These are phyloP conservation scores for Parus major DNA, from an alignment of 2,113 vertebrate species.

Conservation along the genomic window DNA sequence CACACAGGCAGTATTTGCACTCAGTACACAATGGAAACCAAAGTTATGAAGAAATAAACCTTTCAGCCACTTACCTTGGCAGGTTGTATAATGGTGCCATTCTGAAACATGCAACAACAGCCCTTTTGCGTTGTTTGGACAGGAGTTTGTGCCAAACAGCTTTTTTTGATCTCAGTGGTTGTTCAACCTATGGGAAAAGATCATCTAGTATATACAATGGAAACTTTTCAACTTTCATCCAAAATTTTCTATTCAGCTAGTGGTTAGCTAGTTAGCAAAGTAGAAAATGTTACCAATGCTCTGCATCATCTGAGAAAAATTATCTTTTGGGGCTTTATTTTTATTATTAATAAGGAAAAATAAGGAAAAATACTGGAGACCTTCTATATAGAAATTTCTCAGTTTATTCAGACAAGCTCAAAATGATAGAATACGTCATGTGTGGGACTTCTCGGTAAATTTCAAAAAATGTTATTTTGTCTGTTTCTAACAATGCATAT, in stretches of 20 bases:
- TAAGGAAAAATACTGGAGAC: neutral
- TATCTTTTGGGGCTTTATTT: neutral
- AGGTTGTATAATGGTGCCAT: constrained; percentile 98
- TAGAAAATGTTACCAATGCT: neutral
- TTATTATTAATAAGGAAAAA: neutral
- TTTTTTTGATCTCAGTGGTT: constrained; percentile 95
- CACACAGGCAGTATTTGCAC: neutral
- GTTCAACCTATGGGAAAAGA: constrained; percentile 86
- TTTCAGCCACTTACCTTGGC: constrained; percentile 82
- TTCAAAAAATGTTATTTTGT: neutral
- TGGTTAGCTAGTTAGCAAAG: neutral
- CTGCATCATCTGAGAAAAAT: neutral
- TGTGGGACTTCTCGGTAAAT: neutral
- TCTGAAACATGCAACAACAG: constrained; percentile 96
- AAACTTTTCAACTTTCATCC: neutral
- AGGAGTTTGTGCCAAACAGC: constrained; percentile 97
- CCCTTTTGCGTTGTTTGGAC: constrained; percentile 97
- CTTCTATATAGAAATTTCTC: neutral
- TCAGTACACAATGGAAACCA: neutral
- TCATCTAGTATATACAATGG: neutral
- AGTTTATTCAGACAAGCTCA: neutral
- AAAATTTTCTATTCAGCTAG: neutral
- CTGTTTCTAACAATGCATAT: neutral
- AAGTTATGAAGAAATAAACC: neutral
- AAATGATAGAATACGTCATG: neutral